Base-by-base conservation (phyloP, 2,888 invertebrate genomes). In the Cephus spinipes region DNA sequence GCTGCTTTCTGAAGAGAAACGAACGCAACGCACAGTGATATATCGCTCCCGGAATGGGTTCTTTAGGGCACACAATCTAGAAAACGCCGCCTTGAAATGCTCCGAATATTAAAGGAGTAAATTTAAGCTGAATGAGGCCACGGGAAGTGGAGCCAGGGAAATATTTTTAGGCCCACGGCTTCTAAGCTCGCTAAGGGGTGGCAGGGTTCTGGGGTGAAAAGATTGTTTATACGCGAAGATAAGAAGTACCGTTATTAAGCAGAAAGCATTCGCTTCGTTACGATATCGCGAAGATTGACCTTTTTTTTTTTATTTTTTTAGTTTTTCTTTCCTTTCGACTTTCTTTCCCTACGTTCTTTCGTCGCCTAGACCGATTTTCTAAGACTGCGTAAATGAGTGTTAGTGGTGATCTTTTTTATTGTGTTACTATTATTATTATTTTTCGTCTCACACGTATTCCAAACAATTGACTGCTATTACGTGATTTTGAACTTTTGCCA, bases 101-200 rank as follows among this genome's bases (percentile, higher is more conserved):
- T 74, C 69, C 77, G 74, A 77, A 77, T 77, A 77, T 77, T 77
- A 77, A 77, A 77, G 77, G 77, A 77, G 77, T 77, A 77, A 77
- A 77, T 77, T 77, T 77, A 74, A 77, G 74, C 74, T 74, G 77
- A 77, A 77, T 77, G 77, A 77, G 74, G 55, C 74, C 69, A 69
- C 32, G 74, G 77, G 74, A 74, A 74, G 71, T 74, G 55, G 77
- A 77, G 71, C 55, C 77, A 11, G 71, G 74, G 32, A 69, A 74
- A 75, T 55, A 55, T 55, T 55, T 55, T 55, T 23, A 55, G 55
- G 55, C 23, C 55, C 23, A 9, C 23, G 55, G 55, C 9, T 55
- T 55, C 55, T 55, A 15, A 55, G 9, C 55, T 55, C 55, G 71
- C 32, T 69, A 74, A 77, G 74, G 69, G 55, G 69, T n/a, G 35